These are phyloP conservation scores for Mesorhabditis spiculigera DNA, from an alignment of 2,888 invertebrate species.

Conservation along the genomic window DNA sequence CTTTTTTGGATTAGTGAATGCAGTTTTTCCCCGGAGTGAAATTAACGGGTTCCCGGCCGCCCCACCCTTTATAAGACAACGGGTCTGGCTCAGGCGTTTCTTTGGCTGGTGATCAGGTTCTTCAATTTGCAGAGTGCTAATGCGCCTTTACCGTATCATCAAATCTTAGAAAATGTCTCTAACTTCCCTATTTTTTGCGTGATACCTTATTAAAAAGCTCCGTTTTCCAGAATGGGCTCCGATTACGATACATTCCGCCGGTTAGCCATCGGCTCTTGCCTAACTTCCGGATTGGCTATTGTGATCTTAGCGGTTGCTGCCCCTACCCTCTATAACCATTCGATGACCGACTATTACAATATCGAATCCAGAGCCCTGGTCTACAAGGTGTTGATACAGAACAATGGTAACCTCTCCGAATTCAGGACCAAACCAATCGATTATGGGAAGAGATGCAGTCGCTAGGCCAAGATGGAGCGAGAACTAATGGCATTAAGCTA, in stretches of 20 bases:
- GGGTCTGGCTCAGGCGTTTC: too few relatives aligned
- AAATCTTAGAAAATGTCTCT: too few relatives aligned
- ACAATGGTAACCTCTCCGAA: background rate
- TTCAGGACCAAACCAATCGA: conserved; percentile 20
- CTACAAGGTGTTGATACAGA: conserved; percentile 13
- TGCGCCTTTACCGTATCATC: too few relatives aligned
- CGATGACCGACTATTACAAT: conserved; percentile 2
- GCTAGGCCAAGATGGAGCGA: background rate
- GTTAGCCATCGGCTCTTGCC: background rate
- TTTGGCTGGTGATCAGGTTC: too few relatives aligned
- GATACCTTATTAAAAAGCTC: background rate
- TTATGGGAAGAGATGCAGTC: conserved; percentile 18
- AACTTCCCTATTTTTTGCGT: too few relatives aligned
- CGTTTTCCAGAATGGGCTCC: background rate
- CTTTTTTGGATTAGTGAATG: too few relatives aligned
- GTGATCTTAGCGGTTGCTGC: conserved; percentile 19
- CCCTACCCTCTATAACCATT: conserved; percentile 15
- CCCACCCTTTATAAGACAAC: too few relatives aligned
- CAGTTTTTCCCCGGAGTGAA: too few relatives aligned
- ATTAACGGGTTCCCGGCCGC: too few relatives aligned
- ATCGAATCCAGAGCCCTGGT: conserved; percentile 10
- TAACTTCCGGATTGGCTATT: conserved; percentile 11
- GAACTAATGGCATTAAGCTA: background rate
- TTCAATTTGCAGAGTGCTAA: too few relatives aligned
- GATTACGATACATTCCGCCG: background rate